phyloP scores from a whole-genome alignment of 2,888 invertebrate species.

The Eupelmus urozonus region DNA sequence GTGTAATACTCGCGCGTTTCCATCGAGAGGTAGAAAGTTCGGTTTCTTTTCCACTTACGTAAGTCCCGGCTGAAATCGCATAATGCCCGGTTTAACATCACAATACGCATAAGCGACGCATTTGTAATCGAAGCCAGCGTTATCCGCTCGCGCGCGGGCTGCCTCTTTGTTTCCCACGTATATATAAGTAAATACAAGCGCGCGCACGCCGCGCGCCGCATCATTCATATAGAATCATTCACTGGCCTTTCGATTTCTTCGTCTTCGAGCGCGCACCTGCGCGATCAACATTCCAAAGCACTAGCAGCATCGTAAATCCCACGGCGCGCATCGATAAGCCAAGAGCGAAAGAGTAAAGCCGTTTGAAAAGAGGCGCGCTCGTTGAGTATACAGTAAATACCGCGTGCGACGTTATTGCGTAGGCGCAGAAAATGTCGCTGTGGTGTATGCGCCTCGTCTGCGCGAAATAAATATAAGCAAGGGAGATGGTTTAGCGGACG shows the following conservation, averaged over 20 bases:
- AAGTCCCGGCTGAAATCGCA: too few relatives aligned
- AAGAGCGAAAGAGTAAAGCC: slow-evolving; percentile 11
- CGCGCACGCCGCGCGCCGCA: too few relatives aligned
- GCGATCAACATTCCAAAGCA: background rate
- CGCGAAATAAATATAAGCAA: background rate
- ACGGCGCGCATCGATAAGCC: background rate
- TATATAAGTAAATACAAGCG: background rate
- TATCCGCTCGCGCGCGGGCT: background rate
- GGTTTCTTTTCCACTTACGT: too few relatives aligned
- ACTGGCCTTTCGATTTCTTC: background rate
- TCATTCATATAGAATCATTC: background rate
- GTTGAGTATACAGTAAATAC: slow-evolving; percentile 36
- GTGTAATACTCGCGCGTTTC: too few relatives aligned
- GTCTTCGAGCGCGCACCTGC: background rate
- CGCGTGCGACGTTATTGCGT: background rate
- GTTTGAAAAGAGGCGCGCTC: background rate
- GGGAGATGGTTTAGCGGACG: slow-evolving; percentile 22
- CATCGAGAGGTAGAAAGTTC: too few relatives aligned
- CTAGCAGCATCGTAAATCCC: too few relatives aligned
- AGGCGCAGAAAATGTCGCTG: background rate
- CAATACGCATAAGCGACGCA: too few relatives aligned
- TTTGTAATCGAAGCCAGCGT: background rate
- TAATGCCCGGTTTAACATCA: too few relatives aligned
- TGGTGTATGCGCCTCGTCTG: too few relatives aligned
- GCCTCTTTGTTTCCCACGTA: background rate